Evolutionary conservation across 1,140 invertebrate species (phyloP).

Genomic region (Heliconius himera): DNA sequence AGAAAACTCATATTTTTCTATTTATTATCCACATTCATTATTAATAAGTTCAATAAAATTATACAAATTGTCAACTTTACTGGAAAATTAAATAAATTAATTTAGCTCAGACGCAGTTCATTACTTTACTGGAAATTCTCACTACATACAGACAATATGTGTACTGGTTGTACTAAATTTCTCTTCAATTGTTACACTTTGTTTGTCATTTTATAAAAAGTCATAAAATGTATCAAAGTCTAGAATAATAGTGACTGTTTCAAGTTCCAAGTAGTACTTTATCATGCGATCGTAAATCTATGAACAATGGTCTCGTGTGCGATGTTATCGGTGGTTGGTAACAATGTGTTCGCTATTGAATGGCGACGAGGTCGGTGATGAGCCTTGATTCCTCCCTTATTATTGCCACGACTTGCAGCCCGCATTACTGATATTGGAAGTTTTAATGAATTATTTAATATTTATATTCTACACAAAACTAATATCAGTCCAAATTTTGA

Average conservation of each 20-base stretch:
- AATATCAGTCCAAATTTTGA: no score
- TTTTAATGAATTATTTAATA: background rate
- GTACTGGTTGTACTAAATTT: background rate
- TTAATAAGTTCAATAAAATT: background rate
- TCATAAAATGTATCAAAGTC: slow-evolving; percentile 2
- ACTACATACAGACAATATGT: background rate
- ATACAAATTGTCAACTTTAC: background rate
- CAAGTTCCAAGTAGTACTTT: slow-evolving; percentile 24
- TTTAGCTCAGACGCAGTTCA: background rate
- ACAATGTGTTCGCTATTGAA: slow-evolving; percentile 49
- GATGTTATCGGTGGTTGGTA: slow-evolving; percentile 52
- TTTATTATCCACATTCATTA: no score
- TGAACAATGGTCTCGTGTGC: slow-evolving; percentile 47
- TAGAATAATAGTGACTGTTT: slow-evolving; percentile 17
- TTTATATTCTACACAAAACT: background rate
- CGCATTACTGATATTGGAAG: slow-evolving; percentile 31
- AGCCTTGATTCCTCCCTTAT: slow-evolving; percentile 51
- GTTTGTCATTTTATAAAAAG: background rate
- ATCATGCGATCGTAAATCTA: slow-evolving; percentile 44
- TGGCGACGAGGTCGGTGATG: slow-evolving; percentile 48
- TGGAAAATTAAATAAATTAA: background rate
- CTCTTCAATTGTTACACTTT: slow-evolving; percentile 6
- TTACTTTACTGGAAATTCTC: background rate
- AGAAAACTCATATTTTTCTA: no score
- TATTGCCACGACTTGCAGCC: slow-evolving; percentile 39